Base-by-base conservation (phyloP, 2,888 invertebrate species). In the Harpagoxenus sublaevis region DNA sequence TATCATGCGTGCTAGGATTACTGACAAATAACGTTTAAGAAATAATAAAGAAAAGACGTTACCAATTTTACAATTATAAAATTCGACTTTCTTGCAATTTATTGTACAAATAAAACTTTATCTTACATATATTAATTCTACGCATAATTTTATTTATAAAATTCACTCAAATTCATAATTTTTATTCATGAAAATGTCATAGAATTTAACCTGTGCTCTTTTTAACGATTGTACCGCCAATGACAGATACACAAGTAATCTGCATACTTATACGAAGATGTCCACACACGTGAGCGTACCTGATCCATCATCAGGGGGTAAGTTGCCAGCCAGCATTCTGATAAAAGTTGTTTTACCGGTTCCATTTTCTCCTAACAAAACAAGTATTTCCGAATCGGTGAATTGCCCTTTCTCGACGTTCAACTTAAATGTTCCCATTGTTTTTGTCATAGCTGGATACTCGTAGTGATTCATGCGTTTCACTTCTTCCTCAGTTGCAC, bases 301-400 rank as follows among this genome's bases (percentile, higher is more conserved):
- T 87, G 96, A 96, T 66, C 97, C 97, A 65, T 96, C 97, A 96
- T 99, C 99, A 1, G 99, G 98, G 91, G 97, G 97, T 93, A 99
- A 96, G 94, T 98, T 98, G 74, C 99, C 99, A 92, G 99, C 99
- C 94, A 99, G 96, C 98, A 99, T 98, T 93, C 99, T 96, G 93
- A 99, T 99, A 94, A 99, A 99, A 9, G 99, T 99, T 0, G 99
- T 99, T 96, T 99, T 99, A 68, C 99, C 99, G 39, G 99, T 99
- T 88, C 99, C 99, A 95, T 99, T 99, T 95, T 99, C 99, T 60
- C 98, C 98, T 85, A 99, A 96, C 94, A 99, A 96, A 12, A 99
- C 99, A 93, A 99, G 96, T 95, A 99, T 99, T 96, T 99, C 99
- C 0, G 99, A 99, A 95, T 99, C 99, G 18, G 99, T 99, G 95